A percentile compares a stretch with the other conserved stretches of the same genome.
phyloP scores from a whole-genome alignment of 92 coral and sea anemone species.

The Anthopleura xanthogrammica region DNA sequence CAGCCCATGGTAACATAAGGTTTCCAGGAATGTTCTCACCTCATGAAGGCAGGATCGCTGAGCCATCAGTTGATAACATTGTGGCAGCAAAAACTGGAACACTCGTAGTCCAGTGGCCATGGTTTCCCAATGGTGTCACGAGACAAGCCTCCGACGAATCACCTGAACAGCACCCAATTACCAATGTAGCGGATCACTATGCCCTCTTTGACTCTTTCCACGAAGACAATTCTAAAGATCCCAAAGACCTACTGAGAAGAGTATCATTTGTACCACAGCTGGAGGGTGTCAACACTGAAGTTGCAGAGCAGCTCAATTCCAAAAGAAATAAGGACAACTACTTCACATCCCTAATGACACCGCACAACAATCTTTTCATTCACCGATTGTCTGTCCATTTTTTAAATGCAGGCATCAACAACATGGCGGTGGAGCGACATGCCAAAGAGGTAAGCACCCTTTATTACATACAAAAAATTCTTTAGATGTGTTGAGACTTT shows the following conservation, averaged over 20 bases:
- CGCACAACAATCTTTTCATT: not conserved
- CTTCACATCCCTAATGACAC: constrained; percentile 4
- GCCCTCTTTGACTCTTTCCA: constrained; percentile 19
- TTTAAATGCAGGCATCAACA: not conserved
- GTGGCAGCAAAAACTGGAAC: constrained; percentile 16
- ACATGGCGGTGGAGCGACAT: not conserved
- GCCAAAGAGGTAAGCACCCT: not conserved
- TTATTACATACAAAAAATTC: not conserved
- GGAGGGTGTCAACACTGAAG: not conserved
- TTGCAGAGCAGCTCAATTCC: not conserved
- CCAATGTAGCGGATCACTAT: constrained; percentile 18
- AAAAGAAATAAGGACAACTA: constrained; percentile 1
- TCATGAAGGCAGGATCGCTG: constrained; percentile 16
- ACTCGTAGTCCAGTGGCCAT: constrained; percentile 16
- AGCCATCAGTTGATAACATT: constrained; percentile 14
- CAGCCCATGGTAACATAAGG: constrained; percentile 14
- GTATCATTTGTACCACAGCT: not conserved
- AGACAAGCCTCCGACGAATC: not conserved
- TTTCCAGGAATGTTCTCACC: constrained; percentile 25
- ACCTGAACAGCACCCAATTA: constrained; percentile 5
- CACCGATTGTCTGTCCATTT: not conserved
- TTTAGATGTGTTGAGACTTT: not conserved
- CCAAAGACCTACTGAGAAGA: not conserved
- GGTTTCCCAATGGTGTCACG: constrained; percentile 2
- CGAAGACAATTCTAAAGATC: constrained; percentile 10